Conservation (phyloP, 2,888 invertebrate genomes). For the Dysmachus trigonus region DNA sequence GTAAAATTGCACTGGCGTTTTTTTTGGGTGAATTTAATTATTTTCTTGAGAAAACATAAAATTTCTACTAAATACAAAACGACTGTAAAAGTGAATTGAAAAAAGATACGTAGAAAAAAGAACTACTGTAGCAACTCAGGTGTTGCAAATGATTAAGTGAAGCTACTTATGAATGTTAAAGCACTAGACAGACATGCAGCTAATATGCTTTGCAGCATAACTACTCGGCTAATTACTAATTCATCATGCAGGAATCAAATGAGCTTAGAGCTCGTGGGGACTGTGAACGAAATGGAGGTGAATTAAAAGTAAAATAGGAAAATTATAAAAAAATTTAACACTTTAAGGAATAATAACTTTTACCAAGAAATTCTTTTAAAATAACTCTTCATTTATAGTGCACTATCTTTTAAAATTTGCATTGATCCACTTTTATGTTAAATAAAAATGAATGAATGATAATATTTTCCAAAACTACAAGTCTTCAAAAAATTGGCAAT, state of each 20-base stretch:
- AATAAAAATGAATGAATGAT: background rate
- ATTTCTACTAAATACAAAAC: background rate
- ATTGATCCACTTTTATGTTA: background rate
- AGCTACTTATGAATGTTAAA: constrained; percentile 9
- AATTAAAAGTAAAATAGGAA: constrained; percentile 53
- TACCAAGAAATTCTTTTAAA: background rate
- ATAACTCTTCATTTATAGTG: background rate
- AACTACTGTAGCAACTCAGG: background rate
- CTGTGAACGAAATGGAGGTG: constrained; percentile 61
- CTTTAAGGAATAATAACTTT: constrained; percentile 10
- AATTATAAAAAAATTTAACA: constrained; percentile 50
- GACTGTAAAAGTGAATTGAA: background rate
- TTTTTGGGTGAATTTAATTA: background rate
- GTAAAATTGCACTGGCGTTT: constrained; percentile 26
- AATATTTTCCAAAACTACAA: too few relatives aligned
- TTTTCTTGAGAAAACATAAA: background rate
- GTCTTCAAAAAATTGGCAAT: too few relatives aligned
- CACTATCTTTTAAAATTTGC: background rate
- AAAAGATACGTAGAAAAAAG: background rate
- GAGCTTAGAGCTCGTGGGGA: constrained; percentile 48
- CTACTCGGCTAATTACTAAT: constrained; percentile 24
- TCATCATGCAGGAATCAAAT: constrained; percentile 30
- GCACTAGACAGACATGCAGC: constrained; percentile 12
- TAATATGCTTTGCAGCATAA: background rate
- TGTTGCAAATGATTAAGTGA: background rate